Conservation (phyloP, 2,113 vertebrate species). For the Sinocyclocheilus anophthalmus region DNA sequence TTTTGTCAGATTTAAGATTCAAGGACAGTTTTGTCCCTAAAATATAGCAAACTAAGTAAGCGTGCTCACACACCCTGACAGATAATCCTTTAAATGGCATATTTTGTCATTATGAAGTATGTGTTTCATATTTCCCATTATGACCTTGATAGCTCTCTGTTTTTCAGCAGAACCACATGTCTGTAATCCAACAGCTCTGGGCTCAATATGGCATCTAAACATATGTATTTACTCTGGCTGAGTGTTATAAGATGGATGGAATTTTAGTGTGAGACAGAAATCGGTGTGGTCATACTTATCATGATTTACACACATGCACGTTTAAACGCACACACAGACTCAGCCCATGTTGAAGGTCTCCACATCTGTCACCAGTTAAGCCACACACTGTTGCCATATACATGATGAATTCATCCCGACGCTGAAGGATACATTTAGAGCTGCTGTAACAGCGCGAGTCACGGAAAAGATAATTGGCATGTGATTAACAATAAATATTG, state of each 20-base stretch:
- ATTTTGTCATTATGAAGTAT: constrained; percentile 33
- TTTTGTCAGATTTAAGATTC: not conserved
- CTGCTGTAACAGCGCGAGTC: constrained; percentile 25
- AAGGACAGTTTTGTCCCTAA: not conserved
- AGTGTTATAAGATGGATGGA: constrained; percentile 19
- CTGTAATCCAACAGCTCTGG: constrained; percentile 28
- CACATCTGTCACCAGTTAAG: constrained; percentile 57
- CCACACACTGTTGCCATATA: constrained; percentile 34
- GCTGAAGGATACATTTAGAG: constrained; percentile 46
- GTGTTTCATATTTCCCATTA: constrained; percentile 38
- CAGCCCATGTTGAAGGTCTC: constrained; percentile 28
- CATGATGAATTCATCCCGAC: constrained; percentile 53
- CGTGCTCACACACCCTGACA: not conserved
- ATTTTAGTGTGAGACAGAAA: constrained; percentile 26
- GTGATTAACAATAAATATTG: constrained; percentile 55
- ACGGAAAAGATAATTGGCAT: constrained; percentile 42
- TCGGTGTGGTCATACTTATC: constrained; percentile 44
- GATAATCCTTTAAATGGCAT: not conserved
- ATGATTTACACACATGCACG: constrained; percentile 24
- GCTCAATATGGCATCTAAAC: constrained; percentile 30
- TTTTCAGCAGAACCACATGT: constrained; percentile 45
- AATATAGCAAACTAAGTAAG: not conserved
- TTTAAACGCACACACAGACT: not conserved
- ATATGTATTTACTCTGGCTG: constrained; percentile 42
- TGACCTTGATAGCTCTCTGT: constrained; percentile 17